phyloP scores from a whole-genome alignment of 1,140 invertebrate genomes.

The Diachasma alloeum region DNA sequence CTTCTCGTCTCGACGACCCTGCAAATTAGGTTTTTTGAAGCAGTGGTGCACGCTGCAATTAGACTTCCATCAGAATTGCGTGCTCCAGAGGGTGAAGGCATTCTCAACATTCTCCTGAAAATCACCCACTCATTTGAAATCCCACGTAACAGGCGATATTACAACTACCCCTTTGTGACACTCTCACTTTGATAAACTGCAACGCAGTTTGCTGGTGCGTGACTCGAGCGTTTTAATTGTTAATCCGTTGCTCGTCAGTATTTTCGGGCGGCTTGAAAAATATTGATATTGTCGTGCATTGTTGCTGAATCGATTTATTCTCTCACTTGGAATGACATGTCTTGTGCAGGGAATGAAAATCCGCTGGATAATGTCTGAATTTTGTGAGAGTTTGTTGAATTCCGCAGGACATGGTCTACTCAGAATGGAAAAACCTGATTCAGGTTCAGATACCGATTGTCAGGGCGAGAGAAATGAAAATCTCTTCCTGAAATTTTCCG shows the following conservation, averaged over 20 bases:
- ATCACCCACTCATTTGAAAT: too few species aligned
- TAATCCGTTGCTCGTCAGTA: not conserved
- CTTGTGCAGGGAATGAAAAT: too few species aligned
- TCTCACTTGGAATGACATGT: not conserved
- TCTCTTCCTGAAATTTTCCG: too few species aligned
- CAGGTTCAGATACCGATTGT: too few species aligned
- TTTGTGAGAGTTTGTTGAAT: too few species aligned
- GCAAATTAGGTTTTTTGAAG: constrained; percentile 41
- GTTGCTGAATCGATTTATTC: not conserved
- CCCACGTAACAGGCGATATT: not conserved
- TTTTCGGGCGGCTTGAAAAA: not conserved
- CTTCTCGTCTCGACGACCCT: constrained; percentile 13
- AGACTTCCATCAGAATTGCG: constrained; percentile 28
- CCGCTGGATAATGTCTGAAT: too few species aligned
- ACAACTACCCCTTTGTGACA: not conserved
- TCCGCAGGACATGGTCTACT: too few species aligned
- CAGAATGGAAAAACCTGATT: too few species aligned
- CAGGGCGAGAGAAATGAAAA: too few species aligned
- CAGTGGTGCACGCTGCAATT: constrained; percentile 33
- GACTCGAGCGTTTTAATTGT: not conserved
- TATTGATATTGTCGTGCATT: not conserved
- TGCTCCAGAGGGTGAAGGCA: constrained; percentile 24
- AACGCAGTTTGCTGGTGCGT: not conserved
- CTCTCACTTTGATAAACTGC: not conserved
- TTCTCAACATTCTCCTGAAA: not conserved